Percentiles rank a stretch among this genome's conserved stretches.
These are phyloP conservation scores for Diplazon laetatorius DNA, from an alignment of 2,888 invertebrate species.

Conservation along the genomic window DNA sequence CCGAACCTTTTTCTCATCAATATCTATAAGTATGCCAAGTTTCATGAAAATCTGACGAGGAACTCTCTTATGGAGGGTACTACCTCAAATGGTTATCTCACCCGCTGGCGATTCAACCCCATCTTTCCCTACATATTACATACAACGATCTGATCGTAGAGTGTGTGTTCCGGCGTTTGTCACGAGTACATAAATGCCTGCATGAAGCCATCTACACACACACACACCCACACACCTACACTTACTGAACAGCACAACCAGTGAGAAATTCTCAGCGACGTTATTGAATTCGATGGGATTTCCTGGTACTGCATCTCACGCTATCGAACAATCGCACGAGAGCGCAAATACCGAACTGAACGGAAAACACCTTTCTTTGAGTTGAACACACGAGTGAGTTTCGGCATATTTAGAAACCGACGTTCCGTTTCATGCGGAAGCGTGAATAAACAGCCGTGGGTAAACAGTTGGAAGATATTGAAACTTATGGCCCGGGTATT, in stretches of 20 bases:
- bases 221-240: neutral
- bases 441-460: neutral
- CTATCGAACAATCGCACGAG: conserved; percentile 6
- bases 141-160: neutral
- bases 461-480: conserved; percentile 22
- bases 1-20: too few relatives aligned
- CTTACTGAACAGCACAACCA: neutral
- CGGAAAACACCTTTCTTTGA: neutral
- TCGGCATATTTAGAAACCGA: conserved; percentile 5
- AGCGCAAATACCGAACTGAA: too few relatives aligned
- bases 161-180: neutral
- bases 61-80: too few relatives aligned
- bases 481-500: conserved; percentile 25
- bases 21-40: too few relatives aligned
- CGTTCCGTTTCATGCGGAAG: neutral
- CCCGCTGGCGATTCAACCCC: too few relatives aligned
- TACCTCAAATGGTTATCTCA: too few relatives aligned
- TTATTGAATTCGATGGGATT: conserved; percentile 38
- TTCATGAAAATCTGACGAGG: too few relatives aligned
- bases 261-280: neutral
- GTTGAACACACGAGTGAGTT: conserved; percentile 1
- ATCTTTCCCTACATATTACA: too few relatives aligned
- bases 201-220: neutral
- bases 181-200: conserved; percentile 20
- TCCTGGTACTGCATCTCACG: neutral